Base-by-base conservation (phyloP, 2,113 vertebrate species). In the Petromus typicus region DNA sequence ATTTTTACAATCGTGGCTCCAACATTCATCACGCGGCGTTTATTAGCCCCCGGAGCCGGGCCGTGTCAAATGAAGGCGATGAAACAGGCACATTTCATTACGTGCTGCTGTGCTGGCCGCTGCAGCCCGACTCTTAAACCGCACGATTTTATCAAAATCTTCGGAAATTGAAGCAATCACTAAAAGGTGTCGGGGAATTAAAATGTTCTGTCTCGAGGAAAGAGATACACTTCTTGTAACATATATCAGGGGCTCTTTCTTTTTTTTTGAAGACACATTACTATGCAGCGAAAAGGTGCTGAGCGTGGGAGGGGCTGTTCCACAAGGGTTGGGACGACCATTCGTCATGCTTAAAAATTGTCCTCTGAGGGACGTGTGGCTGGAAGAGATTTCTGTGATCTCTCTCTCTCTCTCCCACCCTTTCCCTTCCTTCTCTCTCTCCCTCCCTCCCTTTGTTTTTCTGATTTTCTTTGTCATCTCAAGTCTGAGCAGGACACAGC, bases 141-240 rank as follows among this genome's bases (percentile, higher is more conserved):
- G 96, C 98, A 97, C 76, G 99, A 99, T 99, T 99, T 99, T 99
- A 99, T 99, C 99, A 99, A 99, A 99, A 99, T 99, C 99, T 99
- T 98, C 67, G 98, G 99, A 99, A 99, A 99, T 99, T 99, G 99
- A 99, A 99, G 99, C 99, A 99, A 99, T 99, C 99, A 99, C 99
- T 99, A 99, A 99, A 98, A 99, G 98, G 98, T 99, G 98, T 98
- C 99, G 98, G 98, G 99, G 99, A 99, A 99, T 99, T 99, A 99
- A 99, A 99, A 99, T 99, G 98, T 99, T 98, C 98, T 99, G 99
- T 99, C 98, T 99, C 97, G 95, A 98, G 98, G 98, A 98, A 98
- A 98, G 99, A 99, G 98, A 99, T 99, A 99, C 98, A 98, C 98
- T 98, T 98, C 98, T 98, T 98, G 98, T 98, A 99, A 99, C 99